Evolutionary conservation across 2,113 vertebrate species (phyloP).

Genomic region (Brachypteracias leptosomus): DNA sequence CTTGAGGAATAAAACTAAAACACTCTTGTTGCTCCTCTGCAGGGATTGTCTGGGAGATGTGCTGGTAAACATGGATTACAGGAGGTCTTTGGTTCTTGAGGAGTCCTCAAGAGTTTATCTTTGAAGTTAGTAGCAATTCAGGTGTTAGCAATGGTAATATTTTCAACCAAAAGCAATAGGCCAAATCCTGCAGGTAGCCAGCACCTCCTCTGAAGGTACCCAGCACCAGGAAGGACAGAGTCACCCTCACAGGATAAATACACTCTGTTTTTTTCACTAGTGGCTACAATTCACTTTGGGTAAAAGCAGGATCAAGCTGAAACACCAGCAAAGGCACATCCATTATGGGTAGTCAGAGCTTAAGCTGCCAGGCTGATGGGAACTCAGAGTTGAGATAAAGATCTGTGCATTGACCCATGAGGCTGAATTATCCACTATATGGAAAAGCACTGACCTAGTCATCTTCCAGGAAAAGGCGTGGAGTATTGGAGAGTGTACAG

Average conservation of each 20-base stretch:
- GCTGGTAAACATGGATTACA: fast-evolving
- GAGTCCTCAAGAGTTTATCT: background rate
- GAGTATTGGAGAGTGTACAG: background rate
- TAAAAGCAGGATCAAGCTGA: background rate
- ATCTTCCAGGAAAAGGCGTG: background rate
- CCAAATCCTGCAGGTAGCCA: background rate
- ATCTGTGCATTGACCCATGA: background rate
- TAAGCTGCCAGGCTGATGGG: conserved; percentile 9
- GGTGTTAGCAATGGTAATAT: background rate
- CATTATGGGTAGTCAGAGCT: background rate
- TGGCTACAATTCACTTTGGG: background rate
- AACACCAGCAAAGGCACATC: background rate
- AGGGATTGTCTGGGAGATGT: background rate
- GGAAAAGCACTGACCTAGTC: background rate
- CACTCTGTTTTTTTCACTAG: background rate
- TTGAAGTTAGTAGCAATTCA: background rate
- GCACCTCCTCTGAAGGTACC: background rate
- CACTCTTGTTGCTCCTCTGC: background rate
- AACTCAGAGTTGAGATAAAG: background rate
- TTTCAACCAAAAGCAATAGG: background rate
- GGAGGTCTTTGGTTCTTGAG: background rate
- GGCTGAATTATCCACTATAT: background rate
- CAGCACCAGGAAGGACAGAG: background rate
- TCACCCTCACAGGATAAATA: background rate
- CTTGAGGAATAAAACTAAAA: background rate